Evolutionary conservation across 2,888 invertebrate genomes (phyloP), one percentile per base, ranked within the genome.

Genomic region (Alcis repandata): DNA sequence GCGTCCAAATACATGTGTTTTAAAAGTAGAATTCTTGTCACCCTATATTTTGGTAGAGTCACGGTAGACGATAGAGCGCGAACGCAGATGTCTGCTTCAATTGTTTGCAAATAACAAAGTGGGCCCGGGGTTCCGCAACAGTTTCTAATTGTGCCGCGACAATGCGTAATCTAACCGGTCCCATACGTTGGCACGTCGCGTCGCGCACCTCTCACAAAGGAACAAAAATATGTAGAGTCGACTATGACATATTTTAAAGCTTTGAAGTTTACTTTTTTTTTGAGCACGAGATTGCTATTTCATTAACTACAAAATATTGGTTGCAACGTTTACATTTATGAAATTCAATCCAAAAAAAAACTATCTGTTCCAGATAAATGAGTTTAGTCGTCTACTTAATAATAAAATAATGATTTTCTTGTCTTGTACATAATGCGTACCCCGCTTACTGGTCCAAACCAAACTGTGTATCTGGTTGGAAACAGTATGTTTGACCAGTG

Each of bases 91-190:
- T 87, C 85, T 78, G 74, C 70, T 78, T 77, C 87, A 85, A 90
- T 91, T 91, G 91, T 90, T 89, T 89, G 90, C 86, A 87, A 88
- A 90, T 90, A 90, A 91, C 88, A 91, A 90, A 92, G 89, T 89
- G 82, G 82, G 81, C 83, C 77, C 81, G 77, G 84, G 83, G 85
- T 77, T 78, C 84, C 81, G 85, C 88, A 88, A 91, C 91, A 92
- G 88, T 90, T 90, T 91, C 87, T 92, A 92, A 92, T 92, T 91
- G 92, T 92, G 81, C 88, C 89, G 79, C 89, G 85, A 91, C 91
- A 91, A 91, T 91, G 86, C 87, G 89, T 93, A 91, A 91, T 93
- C 92, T 90, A 92, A 91, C 91, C 88, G 89, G 90, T 86, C 90
- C 86, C 77, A 87, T 89, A 89, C 84, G 86, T 78, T 71, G 82